These are phyloP conservation scores for Gymnorhina tibicen DNA, from an alignment of 2,113 vertebrate genomes.

Conservation along the genomic window DNA sequence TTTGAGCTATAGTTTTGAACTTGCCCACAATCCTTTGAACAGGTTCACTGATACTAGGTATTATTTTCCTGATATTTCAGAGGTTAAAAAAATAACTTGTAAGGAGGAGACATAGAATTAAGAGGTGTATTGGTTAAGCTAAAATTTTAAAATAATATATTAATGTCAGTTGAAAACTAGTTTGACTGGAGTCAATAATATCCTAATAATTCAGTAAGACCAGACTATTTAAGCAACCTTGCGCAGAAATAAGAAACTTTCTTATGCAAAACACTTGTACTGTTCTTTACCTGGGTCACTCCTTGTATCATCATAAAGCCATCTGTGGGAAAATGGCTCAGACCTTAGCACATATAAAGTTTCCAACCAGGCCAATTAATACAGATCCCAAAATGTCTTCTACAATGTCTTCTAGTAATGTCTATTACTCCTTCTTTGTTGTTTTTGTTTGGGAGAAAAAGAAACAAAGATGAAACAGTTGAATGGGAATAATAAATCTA, in stretches of 20 bases:
- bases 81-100: neutral
- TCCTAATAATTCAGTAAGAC: neutral
- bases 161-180: neutral
- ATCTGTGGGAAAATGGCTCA: conserved; percentile 79
- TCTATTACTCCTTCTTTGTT: conserved; percentile 43
- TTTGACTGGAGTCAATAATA: neutral
- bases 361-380: conserved; percentile 72
- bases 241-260: neutral
- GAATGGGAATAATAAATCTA: neutral
- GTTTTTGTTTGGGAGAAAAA: conserved; percentile 27
- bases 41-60: neutral
- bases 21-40: neutral
- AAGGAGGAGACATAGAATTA: neutral
- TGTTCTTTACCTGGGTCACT: conserved; percentile 80
- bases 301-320: conserved; percentile 82
- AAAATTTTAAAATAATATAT: neutral
- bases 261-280: neutral
- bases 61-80: neutral
- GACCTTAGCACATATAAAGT: conserved; percentile 70
- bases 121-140: neutral
- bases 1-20: neutral
- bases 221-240: neutral
- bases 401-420: no score
- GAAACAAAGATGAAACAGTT: neutral
- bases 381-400: conserved; percentile 68